Base-by-base conservation (phyloP, 2,113 vertebrate species). In the Rattus norvegicus region DNA sequence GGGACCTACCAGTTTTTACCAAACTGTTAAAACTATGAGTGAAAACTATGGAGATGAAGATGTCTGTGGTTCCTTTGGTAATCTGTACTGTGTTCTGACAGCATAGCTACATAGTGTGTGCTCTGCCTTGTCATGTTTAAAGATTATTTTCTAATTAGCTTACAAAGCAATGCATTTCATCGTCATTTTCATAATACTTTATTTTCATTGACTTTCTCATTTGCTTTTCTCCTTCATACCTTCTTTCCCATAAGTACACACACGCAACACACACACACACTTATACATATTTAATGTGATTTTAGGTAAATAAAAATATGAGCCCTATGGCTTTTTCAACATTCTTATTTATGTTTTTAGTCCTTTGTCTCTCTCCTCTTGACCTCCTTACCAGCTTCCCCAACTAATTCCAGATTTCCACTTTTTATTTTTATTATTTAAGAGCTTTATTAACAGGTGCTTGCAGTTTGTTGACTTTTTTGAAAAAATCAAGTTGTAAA, bases 361-460 rank as follows among this genome's bases (percentile, higher is more conserved):
- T 65, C 14, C n/a, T 10, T 26, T 43, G n/a, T 84, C n/a, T 7
- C 24, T 85, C 14, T 65, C 24, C 24, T 65, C 7, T 65, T 61
- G 59, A 30, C 59, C 59, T 30, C 26, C n/a, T 85, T 65, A 26
- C 59, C 7, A 61, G 22, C 39, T 52, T 65, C 14, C 24, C 39
- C 24, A 16, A 22, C 19, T 81, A 81, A 56, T 81, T 43, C 54
- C 36, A 1, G 14, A 61, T 59, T 30, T 43, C 13, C 24, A 43
- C 43, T 43, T 43, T 43, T 43, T 43, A 43, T 43, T 43, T 43
- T 43, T 98, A 98, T 98, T 98, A 98, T 98, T 99, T 99, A 98
- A 99, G 99, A 99, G 99, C 99, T 99, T 99, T 99, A 99, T 99
- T 99, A 99, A 99, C 98, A 99, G 99, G 98, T 99, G 99, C 99